These are phyloP conservation scores for Mungos mungo DNA, from an alignment of 2,113 vertebrate genomes.

Conservation along the genomic window DNA sequence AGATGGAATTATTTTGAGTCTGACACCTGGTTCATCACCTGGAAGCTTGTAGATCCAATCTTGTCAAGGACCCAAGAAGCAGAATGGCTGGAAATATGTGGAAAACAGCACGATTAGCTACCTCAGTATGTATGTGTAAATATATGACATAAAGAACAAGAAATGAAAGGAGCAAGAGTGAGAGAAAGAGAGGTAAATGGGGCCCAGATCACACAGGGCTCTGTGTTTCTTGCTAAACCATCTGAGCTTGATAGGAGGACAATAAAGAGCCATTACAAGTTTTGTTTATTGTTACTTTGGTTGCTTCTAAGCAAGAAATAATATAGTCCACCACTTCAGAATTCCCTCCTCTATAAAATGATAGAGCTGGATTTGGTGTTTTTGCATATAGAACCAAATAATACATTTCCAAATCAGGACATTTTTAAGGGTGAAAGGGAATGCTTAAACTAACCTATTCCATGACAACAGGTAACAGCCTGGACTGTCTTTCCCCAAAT, in stretches of 20 bases:
- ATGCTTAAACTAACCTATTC: background rate
- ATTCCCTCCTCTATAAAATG: background rate
- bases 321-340: background rate
- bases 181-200: background rate
- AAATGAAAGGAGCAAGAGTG: background rate
- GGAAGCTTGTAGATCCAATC: background rate
- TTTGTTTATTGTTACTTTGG: background rate
- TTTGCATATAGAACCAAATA: background rate
- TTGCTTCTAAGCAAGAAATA: background rate
- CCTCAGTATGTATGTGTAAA: background rate
- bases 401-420: background rate
- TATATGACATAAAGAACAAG: background rate
- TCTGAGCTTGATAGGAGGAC: background rate
- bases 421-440: background rate
- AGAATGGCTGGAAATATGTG: background rate
- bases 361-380: background rate
- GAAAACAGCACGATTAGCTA: background rate
- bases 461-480: background rate
- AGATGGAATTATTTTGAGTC: conserved; percentile 2
- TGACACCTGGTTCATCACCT: background rate
- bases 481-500: background rate
- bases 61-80: background rate
- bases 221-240: too few relatives aligned
- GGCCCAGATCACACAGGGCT: background rate
- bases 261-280: background rate